Conservation (phyloP, 2,888 invertebrate genomes). For the Atrina japonica region DNA sequence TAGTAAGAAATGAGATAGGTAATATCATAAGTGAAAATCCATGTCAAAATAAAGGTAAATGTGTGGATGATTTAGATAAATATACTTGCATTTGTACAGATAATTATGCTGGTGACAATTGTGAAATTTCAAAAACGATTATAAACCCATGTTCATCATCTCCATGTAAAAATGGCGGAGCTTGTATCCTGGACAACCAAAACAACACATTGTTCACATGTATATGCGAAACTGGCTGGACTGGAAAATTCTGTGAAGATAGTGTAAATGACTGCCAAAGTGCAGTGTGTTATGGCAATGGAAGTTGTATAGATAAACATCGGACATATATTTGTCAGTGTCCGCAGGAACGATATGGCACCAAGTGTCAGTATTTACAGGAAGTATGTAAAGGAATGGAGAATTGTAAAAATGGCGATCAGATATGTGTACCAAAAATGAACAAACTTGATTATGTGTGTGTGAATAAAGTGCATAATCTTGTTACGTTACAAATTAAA, state of each 20-base stretch:
- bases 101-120: conserved; percentile 52
- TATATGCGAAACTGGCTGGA: conserved; percentile 59
- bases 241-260: conserved; percentile 49
- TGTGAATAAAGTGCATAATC: conserved; percentile 30
- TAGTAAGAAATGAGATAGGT: neutral
- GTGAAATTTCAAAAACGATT: conserved; percentile 48
- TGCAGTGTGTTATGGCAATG: conserved; percentile 49
- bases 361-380: conserved; percentile 49
- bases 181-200: conserved; percentile 43
- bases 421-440: conserved; percentile 52
- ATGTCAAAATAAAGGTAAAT: conserved; percentile 55
- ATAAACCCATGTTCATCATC: conserved; percentile 45
- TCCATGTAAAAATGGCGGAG: conserved; percentile 53
- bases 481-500: conserved; percentile 37
- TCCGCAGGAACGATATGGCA: conserved; percentile 42
- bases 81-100: conserved; percentile 55
- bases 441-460: conserved; percentile 30
- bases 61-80: conserved; percentile 54
- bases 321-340: conserved; percentile 58
- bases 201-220: conserved; percentile 44
- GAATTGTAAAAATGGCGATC: conserved; percentile 8
- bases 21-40: neutral
- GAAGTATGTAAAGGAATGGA: conserved; percentile 30
- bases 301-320: conserved; percentile 58
- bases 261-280: conserved; percentile 56